phyloP scores from a whole-genome alignment of 1,140 invertebrate genomes.

The Cherax destructor region DNA sequence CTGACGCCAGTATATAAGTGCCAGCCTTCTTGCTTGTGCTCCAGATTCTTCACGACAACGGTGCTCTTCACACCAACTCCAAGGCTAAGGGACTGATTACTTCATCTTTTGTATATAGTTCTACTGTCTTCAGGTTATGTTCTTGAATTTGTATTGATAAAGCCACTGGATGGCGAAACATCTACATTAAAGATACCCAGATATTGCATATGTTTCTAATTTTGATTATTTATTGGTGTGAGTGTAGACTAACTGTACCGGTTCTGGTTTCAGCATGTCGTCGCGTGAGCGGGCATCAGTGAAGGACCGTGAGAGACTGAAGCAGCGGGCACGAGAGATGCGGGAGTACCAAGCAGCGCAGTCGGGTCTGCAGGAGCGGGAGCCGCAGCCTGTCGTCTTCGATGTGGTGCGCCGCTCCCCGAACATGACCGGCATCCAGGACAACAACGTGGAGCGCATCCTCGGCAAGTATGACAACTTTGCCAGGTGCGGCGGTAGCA shows the following conservation, averaged over 20 bases:
- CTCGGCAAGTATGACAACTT: constrained; percentile 52
- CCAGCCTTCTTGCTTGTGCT: no score
- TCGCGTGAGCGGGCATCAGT: background rate
- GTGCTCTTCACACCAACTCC: no score
- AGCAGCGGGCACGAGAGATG: constrained; percentile 47
- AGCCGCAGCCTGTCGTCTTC: constrained; percentile 38
- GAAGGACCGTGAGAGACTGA: constrained; percentile 23
- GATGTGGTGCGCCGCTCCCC: constrained; percentile 31
- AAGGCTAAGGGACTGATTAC: no score
- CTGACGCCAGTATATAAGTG: no score
- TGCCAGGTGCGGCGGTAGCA: constrained; percentile 2
- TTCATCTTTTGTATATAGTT: no score
- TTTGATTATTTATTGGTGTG: no score
- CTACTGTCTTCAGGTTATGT: no score
- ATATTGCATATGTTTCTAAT: no score
- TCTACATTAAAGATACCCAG: no score
- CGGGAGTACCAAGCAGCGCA: constrained; percentile 37
- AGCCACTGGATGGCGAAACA: no score
- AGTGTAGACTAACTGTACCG: background rate
- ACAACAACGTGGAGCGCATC: constrained; percentile 48
- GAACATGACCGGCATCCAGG: background rate
- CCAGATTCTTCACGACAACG: no score
- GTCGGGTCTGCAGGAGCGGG: constrained; percentile 12
- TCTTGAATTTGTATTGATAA: no score
- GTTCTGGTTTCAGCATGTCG: constrained; percentile 34